A percentile compares a stretch with the other conserved stretches of the same genome.
These are phyloP conservation scores for Drosophila diplacantha DNA, from an alignment of 2,888 invertebrate genomes.

Conservation along the genomic window DNA sequence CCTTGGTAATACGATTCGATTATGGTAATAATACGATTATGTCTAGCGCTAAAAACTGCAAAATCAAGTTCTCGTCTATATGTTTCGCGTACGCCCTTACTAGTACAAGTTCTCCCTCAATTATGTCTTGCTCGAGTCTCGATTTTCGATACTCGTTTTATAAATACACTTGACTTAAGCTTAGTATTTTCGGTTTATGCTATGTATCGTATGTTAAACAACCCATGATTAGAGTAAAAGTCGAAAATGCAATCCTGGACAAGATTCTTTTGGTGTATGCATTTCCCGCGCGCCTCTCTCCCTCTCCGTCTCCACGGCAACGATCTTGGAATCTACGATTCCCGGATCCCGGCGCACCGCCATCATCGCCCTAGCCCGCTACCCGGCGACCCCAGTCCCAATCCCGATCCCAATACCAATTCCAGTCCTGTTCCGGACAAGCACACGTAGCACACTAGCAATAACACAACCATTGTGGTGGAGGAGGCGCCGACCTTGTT, in stretches of 20 bases:
- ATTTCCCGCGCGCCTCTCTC: constrained; percentile 38
- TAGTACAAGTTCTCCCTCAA: constrained; percentile 48
- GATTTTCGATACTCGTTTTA: constrained; percentile 19
- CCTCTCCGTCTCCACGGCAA: background rate
- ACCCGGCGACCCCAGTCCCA: background rate
- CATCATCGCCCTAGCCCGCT: constrained; percentile 35
- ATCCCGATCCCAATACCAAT: background rate
- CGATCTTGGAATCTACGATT: constrained; percentile 28
- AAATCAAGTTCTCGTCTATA: constrained; percentile 49
- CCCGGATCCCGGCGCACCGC: constrained; percentile 11
- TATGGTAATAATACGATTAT: constrained; percentile 27
- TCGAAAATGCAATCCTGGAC: constrained; percentile 74
- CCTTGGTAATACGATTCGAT: constrained; percentile 46
- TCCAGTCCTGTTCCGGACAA: constrained; percentile 43
- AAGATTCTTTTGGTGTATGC: constrained; percentile 61
- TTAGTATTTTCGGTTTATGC: constrained; percentile 58
- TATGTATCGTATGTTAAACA: constrained; percentile 66
- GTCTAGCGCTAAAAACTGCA: constrained; percentile 42
- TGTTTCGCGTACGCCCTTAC: constrained; percentile 60
- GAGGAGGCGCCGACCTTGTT: constrained; percentile 54
- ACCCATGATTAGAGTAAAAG: constrained; percentile 74
- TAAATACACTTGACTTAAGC: constrained; percentile 55
- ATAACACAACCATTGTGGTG: constrained; percentile 73
- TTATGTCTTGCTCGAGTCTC: constrained; percentile 19
- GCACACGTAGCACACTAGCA: constrained; percentile 66